Base-by-base conservation (phyloP, 2,888 invertebrate species). In the Limenitis camilla region DNA sequence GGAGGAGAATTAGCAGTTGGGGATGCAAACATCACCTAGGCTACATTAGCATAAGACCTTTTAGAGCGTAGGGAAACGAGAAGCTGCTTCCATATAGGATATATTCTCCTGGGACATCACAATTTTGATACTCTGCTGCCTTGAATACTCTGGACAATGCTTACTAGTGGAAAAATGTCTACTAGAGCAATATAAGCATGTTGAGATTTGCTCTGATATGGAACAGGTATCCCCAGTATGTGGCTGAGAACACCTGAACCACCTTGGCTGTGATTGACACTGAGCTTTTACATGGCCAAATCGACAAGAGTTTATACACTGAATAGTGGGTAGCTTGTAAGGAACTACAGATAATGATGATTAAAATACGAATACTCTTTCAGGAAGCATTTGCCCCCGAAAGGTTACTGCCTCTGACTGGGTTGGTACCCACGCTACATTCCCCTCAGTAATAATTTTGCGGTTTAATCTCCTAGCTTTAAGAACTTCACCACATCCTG, bases 221-320 rank as follows among this genome's bases (percentile, higher is more conserved):
- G 42, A 5, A 36, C 62, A 63, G 0, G 10, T 8, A 6, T 51
- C 50, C 4, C 56, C 59, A 6, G 33, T 5, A 40, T 65, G 62
- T 0, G 42, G 31, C 40, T 60, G 55, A 0, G 52, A 41, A 45
- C 61, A 65, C 1, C 29, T 44, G 31, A 30, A 60, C 35, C 66
- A 63, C 6, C 61, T 47, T 2, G 62, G 59, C 11, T 59, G 53
- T 1, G 64, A 62, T 0, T 63, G 8, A 38, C 64, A 64, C 9
- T 61, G 58, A 0, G 40, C 19, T 43, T 59, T 58, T 2, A 53
- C 46, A 30, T 64, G 63, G 4, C 63, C 63, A 47, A 55, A 66
- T 0, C 58, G 41, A 32, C 62, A 62, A 40, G 63, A 64, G 6
- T 53, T 58, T 0, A 38, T n/a, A 27, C 61, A 62, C 19, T 56